These are phyloP conservation scores for Callorhinus ursinus DNA, from an alignment of 2,113 vertebrate species.

Conservation along the genomic window DNA sequence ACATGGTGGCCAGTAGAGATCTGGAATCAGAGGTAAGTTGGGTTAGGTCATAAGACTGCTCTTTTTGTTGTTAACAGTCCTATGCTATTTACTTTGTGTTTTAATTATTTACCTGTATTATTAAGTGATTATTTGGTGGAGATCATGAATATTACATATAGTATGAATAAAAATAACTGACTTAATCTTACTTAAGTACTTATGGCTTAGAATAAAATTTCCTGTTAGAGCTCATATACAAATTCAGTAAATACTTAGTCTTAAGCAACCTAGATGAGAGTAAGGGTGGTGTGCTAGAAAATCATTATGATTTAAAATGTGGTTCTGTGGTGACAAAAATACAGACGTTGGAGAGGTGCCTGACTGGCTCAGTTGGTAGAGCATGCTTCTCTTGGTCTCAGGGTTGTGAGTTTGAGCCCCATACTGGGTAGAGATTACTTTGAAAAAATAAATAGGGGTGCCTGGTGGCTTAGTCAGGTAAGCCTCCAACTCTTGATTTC, in stretches of 20 bases:
- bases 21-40: not conserved
- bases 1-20: not conserved
- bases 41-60: not conserved
- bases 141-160: not conserved
- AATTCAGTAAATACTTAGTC: not conserved
- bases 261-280: not conserved
- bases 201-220: constrained; percentile 15
- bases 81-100: not conserved
- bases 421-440: not conserved
- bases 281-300: not conserved
- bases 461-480: not conserved
- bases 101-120: not conserved
- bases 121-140: constrained; percentile 18
- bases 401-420: not conserved
- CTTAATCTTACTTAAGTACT: constrained; percentile 21
- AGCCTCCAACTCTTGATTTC: not conserved
- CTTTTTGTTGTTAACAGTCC: not conserved
- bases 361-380: not conserved
- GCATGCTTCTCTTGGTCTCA: not conserved
- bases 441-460: not conserved
- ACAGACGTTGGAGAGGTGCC: not conserved
- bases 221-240: not conserved
- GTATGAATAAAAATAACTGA: not conserved
- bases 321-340: not conserved
- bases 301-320: constrained; percentile 25